These are phyloP conservation scores for Phoenoteleia sp. DNA, from an alignment of 2,888 invertebrate genomes.

Conservation along the genomic window DNA sequence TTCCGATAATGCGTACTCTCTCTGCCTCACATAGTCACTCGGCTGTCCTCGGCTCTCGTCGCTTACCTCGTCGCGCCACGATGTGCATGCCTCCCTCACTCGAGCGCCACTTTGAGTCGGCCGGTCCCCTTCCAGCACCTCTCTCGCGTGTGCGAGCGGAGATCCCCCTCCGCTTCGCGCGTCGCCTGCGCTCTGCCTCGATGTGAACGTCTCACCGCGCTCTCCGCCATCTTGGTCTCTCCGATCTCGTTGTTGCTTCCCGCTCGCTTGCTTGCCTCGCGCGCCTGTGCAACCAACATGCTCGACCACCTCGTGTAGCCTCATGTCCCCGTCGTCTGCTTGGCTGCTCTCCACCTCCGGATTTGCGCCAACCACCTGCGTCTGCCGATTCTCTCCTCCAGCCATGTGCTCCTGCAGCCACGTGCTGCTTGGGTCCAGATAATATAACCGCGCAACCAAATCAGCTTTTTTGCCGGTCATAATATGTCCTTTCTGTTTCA, in stretches of 20 bases:
- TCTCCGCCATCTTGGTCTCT: too few relatives aligned
- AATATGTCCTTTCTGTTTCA: not conserved
- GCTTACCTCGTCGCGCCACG: not conserved
- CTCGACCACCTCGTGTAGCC: too few relatives aligned
- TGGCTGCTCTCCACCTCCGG: too few relatives aligned
- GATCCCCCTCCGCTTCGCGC: too few relatives aligned
- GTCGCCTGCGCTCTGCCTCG: too few relatives aligned
- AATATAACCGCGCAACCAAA: not conserved
- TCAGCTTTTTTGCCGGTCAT: not conserved
- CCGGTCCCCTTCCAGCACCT: not conserved
- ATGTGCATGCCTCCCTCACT: not conserved
- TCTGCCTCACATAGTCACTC: not conserved
- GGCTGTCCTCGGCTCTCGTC: not conserved
- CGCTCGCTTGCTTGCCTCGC: too few relatives aligned
- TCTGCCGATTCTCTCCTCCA: not conserved
- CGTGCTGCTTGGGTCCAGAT: not conserved
- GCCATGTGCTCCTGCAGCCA: not conserved
- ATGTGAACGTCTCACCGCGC: too few relatives aligned
- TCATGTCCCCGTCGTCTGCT: too few relatives aligned
- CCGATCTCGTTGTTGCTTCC: too few relatives aligned
- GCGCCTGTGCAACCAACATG: too few relatives aligned
- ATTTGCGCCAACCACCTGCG: too few relatives aligned
- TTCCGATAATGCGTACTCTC: not conserved
- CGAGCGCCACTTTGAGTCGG: not conserved
- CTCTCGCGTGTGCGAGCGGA: too few relatives aligned